Evolutionary conservation across 2,797 vertebrate species (phyloP).

Genomic region (Novumbra hubbsi): DNA sequence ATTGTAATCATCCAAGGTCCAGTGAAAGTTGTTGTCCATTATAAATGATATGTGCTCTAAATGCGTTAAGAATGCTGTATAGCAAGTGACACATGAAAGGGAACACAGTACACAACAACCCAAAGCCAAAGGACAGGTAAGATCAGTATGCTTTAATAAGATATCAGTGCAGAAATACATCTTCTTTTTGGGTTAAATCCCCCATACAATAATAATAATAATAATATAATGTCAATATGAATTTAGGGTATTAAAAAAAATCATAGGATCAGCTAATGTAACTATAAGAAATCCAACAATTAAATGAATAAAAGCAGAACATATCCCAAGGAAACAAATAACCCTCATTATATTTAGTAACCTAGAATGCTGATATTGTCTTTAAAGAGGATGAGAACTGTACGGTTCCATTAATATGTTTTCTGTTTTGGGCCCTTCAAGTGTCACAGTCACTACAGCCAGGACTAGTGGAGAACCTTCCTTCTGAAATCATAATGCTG

Average conservation of each 20-base stretch:
- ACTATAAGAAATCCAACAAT: conserved; percentile 79
- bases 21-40: not conserved
- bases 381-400: conserved; percentile 71
- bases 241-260: conserved; percentile 82
- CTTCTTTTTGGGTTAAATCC: conserved; percentile 88
- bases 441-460: conserved; percentile 61
- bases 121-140: conserved; percentile 60
- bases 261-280: conserved; percentile 79
- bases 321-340: conserved; percentile 40
- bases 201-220: conserved; percentile 83
- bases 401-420: conserved; percentile 30
- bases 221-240: conserved; percentile 80
- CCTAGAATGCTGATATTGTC: conserved; percentile 72
- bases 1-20: not conserved
- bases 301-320: conserved; percentile 28
- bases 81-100: not conserved
- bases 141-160: conserved; percentile 98
- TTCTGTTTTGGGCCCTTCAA: conserved; percentile 73
- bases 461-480: conserved; percentile 44
- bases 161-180: conserved; percentile 98
- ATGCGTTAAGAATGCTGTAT: not conserved
- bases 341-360: conserved; percentile 66
- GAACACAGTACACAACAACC: conserved; percentile 54
- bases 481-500: conserved; percentile 21
- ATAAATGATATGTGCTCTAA: not conserved